These are phyloP conservation scores for Gisinianus flammeolus DNA, from an alignment of 2,888 invertebrate genomes.

Conservation along the genomic window DNA sequence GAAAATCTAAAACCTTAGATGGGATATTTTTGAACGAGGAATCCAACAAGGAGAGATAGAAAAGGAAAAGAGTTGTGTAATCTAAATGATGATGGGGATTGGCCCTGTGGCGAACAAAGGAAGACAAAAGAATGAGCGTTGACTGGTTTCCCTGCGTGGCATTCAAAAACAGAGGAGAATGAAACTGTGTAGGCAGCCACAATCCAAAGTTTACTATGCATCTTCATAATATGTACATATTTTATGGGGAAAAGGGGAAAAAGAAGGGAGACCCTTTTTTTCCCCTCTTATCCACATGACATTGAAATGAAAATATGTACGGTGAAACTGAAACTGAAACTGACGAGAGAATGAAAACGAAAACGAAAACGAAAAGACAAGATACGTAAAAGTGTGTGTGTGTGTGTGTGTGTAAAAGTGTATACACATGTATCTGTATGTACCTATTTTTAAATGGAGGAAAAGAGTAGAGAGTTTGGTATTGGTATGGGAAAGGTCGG, in stretches of 20 bases:
- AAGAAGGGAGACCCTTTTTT: background rate
- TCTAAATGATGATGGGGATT: background rate
- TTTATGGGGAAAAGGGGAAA: slow-evolving; percentile 5
- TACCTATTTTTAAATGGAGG: background rate
- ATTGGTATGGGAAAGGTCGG: slow-evolving; percentile 7
- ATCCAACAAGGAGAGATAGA: background rate
- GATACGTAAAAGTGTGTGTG: background rate
- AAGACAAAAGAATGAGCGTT: background rate
- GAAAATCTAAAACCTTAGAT: background rate
- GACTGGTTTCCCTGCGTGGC: background rate
- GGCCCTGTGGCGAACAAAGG: background rate
- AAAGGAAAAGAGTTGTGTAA: background rate
- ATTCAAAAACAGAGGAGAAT: background rate
- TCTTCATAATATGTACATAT: slow-evolving; percentile 18
- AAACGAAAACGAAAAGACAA: background rate
- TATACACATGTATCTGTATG: background rate
- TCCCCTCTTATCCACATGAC: background rate
- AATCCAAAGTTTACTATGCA: background rate
- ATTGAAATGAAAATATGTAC: background rate
- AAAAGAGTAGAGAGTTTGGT: background rate
- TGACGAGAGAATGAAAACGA: background rate
- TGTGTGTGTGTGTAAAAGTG: background rate
- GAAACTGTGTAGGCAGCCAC: background rate
- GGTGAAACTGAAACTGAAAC: background rate
- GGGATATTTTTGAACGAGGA: background rate